Evolutionary conservation across 2,888 invertebrate genomes (phyloP).

Genomic region (Sepioteuthis lessoniana): DNA sequence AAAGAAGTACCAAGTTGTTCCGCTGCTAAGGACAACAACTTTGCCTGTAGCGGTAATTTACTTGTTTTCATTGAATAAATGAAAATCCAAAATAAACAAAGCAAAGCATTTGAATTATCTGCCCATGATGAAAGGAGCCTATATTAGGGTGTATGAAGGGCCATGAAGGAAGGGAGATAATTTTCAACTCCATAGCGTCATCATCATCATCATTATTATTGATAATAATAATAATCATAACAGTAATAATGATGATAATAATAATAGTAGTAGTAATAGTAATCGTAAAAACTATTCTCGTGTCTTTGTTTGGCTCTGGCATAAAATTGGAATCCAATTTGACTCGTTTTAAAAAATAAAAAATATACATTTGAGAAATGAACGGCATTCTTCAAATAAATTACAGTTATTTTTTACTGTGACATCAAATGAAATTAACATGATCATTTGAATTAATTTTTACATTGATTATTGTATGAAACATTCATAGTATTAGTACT

Average conservation of each 20-base stretch:
- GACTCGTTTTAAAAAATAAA: background rate
- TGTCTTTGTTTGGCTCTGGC: background rate
- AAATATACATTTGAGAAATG: background rate
- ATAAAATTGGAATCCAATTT: background rate
- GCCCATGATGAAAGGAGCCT: background rate
- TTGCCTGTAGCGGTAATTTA: background rate
- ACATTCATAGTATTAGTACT: background rate
- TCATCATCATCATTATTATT: too few relatives aligned
- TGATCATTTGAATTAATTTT: background rate
- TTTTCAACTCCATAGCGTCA: background rate
- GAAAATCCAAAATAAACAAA: slow-evolving; percentile 12
- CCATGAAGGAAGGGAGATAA: background rate
- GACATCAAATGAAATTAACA: background rate
- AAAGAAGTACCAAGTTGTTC: background rate
- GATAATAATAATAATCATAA: too few relatives aligned
- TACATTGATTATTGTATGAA: background rate
- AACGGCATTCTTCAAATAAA: background rate
- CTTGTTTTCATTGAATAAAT: slow-evolving; percentile 5
- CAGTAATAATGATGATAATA: background rate
- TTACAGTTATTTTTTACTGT: background rate
- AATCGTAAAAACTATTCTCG: background rate
- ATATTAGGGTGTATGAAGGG: background rate
- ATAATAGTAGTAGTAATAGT: background rate
- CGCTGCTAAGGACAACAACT: slow-evolving; percentile 2
- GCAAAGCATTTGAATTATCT: slow-evolving; percentile 10